phyloP scores from a whole-genome alignment of 2,113 vertebrate species.

The Oryzias woworae region DNA sequence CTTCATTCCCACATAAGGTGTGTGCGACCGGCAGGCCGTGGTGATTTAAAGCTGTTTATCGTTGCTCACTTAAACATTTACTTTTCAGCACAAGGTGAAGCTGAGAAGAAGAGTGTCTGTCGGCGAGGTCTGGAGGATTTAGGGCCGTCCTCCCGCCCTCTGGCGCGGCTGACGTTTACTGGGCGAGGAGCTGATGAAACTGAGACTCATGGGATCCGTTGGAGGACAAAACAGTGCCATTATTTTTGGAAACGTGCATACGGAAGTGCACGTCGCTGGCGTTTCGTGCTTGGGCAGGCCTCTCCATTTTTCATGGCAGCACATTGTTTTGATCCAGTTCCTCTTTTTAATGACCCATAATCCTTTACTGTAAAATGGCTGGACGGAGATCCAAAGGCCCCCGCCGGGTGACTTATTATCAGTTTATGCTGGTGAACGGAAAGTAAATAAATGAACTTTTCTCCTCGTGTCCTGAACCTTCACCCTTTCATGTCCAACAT shows the following conservation, averaged over 20 bases:
- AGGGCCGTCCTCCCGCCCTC: constrained; percentile 15
- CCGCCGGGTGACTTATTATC: constrained; percentile 52
- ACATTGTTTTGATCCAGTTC: constrained; percentile 65
- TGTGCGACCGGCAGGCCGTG: constrained; percentile 8
- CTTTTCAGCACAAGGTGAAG: constrained; percentile 71
- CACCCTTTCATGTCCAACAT: constrained; percentile 28
- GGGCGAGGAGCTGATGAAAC: constrained; percentile 27
- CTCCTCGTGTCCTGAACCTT: constrained; percentile 28
- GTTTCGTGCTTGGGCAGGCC: neutral
- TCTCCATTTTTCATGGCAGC: constrained; percentile 43
- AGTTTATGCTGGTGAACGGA: constrained; percentile 45
- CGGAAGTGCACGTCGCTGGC: constrained; percentile 18
- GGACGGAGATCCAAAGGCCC: constrained; percentile 48
- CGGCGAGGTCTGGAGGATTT: constrained; percentile 44
- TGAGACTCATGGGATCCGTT: constrained; percentile 30
- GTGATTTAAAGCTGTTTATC: constrained; percentile 74
- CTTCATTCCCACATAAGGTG: constrained; percentile 61
- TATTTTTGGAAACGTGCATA: neutral
- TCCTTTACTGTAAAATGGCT: constrained; percentile 54
- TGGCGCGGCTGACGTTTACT: constrained; percentile 54
- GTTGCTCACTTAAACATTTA: constrained; percentile 74
- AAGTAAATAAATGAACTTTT: constrained; percentile 51
- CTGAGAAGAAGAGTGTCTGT: constrained; percentile 55
- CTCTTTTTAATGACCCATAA: constrained; percentile 63
- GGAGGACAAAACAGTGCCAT: neutral